phyloP scores from a whole-genome alignment of 2,113 vertebrate genomes.

The Chaetodon trifascialis region DNA sequence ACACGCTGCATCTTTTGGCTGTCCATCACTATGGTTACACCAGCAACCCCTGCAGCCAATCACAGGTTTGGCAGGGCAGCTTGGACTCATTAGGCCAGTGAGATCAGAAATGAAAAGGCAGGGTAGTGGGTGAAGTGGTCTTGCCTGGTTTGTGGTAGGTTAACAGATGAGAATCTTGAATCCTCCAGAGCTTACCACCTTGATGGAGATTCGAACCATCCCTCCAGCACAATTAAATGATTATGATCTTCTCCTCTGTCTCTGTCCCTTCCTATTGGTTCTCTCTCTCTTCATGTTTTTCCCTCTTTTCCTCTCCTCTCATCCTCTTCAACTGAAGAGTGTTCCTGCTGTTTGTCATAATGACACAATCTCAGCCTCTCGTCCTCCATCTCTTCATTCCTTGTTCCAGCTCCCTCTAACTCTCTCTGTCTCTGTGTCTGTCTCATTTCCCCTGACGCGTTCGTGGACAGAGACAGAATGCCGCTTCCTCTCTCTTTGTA shows the following conservation, averaged over 20 bases:
- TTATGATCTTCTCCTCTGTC: constrained; percentile 80
- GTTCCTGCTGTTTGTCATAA: constrained; percentile 80
- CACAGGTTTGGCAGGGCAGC: constrained; percentile 34
- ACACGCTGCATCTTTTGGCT: constrained; percentile 43
- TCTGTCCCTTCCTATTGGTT: constrained; percentile 47
- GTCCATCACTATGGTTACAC: constrained; percentile 73
- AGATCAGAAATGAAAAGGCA: constrained; percentile 45
- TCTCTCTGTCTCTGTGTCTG: constrained; percentile 47
- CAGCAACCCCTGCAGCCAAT: constrained; percentile 55
- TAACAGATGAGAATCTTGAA: constrained; percentile 61
- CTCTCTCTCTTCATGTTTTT: constrained; percentile 56
- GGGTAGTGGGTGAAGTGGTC: constrained; percentile 26
- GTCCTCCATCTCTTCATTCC: constrained; percentile 66
- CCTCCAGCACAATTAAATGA: constrained; percentile 85
- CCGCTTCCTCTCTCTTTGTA: constrained; percentile 24
- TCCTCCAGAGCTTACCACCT: constrained; percentile 60
- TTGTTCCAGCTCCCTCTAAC: constrained; percentile 54
- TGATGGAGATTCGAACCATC: constrained; percentile 75
- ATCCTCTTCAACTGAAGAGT: constrained; percentile 67
- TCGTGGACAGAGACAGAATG: constrained; percentile 56
- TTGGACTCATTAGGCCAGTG: constrained; percentile 36
- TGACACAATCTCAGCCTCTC: constrained; percentile 78
- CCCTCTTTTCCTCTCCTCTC: constrained; percentile 60
- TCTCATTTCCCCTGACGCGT: constrained; percentile 64
- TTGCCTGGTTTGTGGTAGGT: constrained; percentile 46